phyloP scores from a whole-genome alignment of 2,113 vertebrate genomes.

The Poecile atricapillus region DNA sequence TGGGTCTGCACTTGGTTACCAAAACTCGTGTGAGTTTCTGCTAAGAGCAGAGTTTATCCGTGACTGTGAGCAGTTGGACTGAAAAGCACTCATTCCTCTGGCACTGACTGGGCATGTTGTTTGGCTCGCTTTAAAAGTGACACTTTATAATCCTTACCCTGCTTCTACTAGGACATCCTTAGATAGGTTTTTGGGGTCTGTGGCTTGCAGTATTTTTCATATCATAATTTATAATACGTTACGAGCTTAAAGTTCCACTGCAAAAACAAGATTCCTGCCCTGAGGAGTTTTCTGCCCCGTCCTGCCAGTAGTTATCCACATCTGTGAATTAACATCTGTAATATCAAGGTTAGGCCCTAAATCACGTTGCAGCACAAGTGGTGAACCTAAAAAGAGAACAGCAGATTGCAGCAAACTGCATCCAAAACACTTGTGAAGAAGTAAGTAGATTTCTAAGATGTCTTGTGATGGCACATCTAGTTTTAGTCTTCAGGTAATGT shows the following conservation, averaged over 20 bases:
- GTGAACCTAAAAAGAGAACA: not conserved
- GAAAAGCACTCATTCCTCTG: not conserved
- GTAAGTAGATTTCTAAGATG: not conserved
- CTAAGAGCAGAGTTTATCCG: not conserved
- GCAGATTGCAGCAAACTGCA: not conserved
- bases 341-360: not conserved
- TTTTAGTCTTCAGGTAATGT: not conserved
- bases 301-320: not conserved
- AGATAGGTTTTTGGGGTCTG: not conserved
- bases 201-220: not conserved
- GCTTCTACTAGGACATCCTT: not conserved
- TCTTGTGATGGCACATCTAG: not conserved
- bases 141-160: not conserved
- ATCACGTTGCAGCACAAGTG: not conserved
- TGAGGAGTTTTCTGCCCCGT: not conserved
- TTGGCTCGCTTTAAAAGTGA: not conserved
- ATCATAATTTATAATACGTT: not conserved
- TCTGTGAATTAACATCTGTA: not conserved
- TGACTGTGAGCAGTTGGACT: not conserved
- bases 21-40: not conserved
- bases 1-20: not conserved
- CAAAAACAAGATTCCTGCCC: not conserved
- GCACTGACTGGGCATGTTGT: accelerated
- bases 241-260: not conserved
- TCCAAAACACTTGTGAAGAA: not conserved